Conservation (phyloP, 2,113 vertebrate species). For the Raja brachyura region DNA sequence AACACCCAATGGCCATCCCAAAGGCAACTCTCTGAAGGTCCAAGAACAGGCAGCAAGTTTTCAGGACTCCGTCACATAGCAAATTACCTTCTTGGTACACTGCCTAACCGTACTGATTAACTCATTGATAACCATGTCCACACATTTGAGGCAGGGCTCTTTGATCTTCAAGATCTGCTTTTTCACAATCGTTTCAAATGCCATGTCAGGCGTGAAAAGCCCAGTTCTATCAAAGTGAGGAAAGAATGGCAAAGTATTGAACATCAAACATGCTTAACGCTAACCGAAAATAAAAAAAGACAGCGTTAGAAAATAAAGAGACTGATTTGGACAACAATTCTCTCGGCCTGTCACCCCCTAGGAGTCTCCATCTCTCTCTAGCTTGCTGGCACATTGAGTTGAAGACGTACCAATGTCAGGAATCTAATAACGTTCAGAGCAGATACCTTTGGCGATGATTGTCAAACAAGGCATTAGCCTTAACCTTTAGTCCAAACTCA, state of each 20-base stretch:
- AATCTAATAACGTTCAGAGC: not conserved
- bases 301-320: conserved; percentile 9
- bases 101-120: conserved; percentile 99
- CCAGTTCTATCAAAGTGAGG: conserved; percentile 73
- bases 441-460: not conserved
- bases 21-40: conserved; percentile 16
- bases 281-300: not conserved
- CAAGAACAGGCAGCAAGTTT: conserved; percentile 26
- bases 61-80: conserved; percentile 16
- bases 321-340: not conserved
- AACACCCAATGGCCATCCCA: conserved; percentile 18
- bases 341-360: not conserved
- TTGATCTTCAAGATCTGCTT: conserved; percentile 99
- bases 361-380: not conserved
- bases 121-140: conserved; percentile 99
- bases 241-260: conserved; percentile 35
- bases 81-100: conserved; percentile 94
- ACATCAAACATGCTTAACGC: not conserved
- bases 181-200: conserved; percentile 99
- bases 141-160: conserved; percentile 99
- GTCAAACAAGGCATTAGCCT: not conserved
- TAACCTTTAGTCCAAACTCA: not conserved
- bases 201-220: conserved; percentile 99
- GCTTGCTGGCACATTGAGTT: not conserved
- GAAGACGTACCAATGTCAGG: not conserved